Evolutionary conservation across 1,140 invertebrate species (phyloP), one percentile per base, ranked within the genome.

Genomic region (Cydia fagiglandana): DNA sequence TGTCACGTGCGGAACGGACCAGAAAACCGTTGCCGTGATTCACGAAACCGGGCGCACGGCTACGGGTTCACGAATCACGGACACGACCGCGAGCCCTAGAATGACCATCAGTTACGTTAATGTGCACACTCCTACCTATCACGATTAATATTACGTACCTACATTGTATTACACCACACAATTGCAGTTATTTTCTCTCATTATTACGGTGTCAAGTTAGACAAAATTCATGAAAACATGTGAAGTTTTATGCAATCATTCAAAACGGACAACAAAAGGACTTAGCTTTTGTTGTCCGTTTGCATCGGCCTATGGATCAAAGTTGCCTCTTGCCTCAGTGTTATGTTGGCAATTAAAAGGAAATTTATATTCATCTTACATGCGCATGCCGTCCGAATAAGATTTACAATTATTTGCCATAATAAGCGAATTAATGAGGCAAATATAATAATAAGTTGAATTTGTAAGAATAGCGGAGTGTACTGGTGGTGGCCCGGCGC

Each of bases 171-270:
- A 30, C 17, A 17, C 66, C 17, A 70, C 30, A 70, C 66, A 70
- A 70, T 70, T 70, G 66, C 38, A 41, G 66, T 34, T 17, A 70
- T 70, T 70, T 70, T 70, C 30, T 70, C 66, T 70, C 66, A 70
- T 70, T 41, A 45, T 70, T 70, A 70, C 38, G 9, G n/a, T 38
- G 28, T 70, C 15, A 38, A 30, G 64, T 30, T 34, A 13, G 1
- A 70, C 17, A 45, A 45, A 38, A 45, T 38, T 38, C n/a, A 45
- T 70, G 64, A 34, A 66, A 61, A 61, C 20, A 61, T 61, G 20
- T 61, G 10, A 61, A 61, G 9, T 10, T 61, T 61, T 61, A 61
- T 10, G 56, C 10, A 61, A 24, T 24, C 56, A 17, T 24, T n/a
- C n/a, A n/a, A n/a, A n/a, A n/a, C n/a, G n/a, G n/a, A n/a, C n/a